Evolutionary conservation across 2,888 invertebrate species (phyloP), one percentile per base, ranked within the genome.

Genomic region (Sycophila texana): DNA sequence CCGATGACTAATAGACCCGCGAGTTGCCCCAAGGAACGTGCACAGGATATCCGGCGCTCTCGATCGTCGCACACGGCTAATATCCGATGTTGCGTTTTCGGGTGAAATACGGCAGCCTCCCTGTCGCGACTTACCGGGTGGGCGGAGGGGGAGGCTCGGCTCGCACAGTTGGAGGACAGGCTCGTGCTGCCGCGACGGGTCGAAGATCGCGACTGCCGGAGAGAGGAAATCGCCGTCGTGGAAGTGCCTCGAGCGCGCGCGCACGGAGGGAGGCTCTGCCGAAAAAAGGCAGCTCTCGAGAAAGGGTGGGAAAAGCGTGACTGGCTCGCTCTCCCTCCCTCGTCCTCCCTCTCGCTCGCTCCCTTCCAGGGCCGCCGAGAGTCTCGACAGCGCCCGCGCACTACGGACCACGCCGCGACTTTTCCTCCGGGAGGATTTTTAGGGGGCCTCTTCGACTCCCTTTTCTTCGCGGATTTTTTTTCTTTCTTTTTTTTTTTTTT

Each of bases 181-280:
- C 47, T 63, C 10, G 58, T 65, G 70, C 74, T 77, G 57, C 10
- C 66, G 80, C 77, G 74, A 26, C 72, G 80, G 71, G 61, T 77
- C 77, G 71, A 77, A 76, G 71, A 66, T 77, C 72, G 77, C 77
- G 80, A 81, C 80, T 81, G 77, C 58, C 58, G 26, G 67, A n/a
- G 68, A 1, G 57, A 77, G 60, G 63, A 73, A 67, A 76, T 61
- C 58, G 58, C 53, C 22, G 39, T 12, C 30, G 26, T 49, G 72
- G 66, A 47, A 67, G 47, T 53, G 16, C 53, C 68, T 61, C 68
- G 4, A 61, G 20, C 61, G 55, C 20, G 18, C 58, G 49, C 51
- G 60, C 63, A 63, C 75, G 65, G 65, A 78, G 68, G 74, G 60
- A 78, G 30, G 49, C 39, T 39, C 39, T 39, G 39, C 39, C 39